These are phyloP conservation scores for Rousettus madagascariensis DNA, from an alignment of 2,797 vertebrate species.

Conservation along the genomic window DNA sequence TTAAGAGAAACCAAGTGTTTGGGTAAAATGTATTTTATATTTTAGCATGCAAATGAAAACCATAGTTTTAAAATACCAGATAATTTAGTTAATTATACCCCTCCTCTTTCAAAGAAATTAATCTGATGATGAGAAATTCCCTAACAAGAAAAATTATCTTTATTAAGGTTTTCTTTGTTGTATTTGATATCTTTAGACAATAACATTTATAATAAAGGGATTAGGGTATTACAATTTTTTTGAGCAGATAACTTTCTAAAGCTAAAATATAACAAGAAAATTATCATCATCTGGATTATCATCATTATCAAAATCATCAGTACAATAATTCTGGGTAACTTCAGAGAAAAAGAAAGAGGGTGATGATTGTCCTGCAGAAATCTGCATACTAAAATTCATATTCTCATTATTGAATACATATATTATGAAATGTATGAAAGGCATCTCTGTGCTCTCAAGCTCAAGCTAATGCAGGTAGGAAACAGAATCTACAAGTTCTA, in stretches of 20 bases:
- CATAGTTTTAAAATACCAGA: not conserved
- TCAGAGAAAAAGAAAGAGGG: constrained; percentile 17
- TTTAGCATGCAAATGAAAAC: not conserved
- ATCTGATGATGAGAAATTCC: not conserved
- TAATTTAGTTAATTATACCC: not conserved
- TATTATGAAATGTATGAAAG: not conserved
- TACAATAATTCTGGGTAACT: not conserved
- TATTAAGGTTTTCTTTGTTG: constrained; percentile 37
- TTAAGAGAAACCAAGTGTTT: not conserved
- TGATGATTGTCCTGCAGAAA: not conserved
- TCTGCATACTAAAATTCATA: not conserved
- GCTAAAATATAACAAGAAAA: constrained; percentile 38
- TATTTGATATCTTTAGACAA: constrained; percentile 33
- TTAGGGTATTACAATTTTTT: constrained; percentile 15
- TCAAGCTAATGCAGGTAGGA: not conserved
- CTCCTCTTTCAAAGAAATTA: not conserved
- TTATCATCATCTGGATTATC: constrained; percentile 48
- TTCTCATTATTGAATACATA: not conserved
- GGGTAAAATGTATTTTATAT: not conserved
- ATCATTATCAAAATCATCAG: constrained; percentile 51
- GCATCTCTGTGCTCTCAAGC: not conserved
- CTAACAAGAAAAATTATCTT: not conserved
- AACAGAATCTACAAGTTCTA: not conserved
- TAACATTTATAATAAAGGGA: constrained; percentile 49
- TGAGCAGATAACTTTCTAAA: constrained; percentile 43